phyloP scores from a whole-genome alignment of 2,888 invertebrate genomes.

The Diaphora mendica region DNA sequence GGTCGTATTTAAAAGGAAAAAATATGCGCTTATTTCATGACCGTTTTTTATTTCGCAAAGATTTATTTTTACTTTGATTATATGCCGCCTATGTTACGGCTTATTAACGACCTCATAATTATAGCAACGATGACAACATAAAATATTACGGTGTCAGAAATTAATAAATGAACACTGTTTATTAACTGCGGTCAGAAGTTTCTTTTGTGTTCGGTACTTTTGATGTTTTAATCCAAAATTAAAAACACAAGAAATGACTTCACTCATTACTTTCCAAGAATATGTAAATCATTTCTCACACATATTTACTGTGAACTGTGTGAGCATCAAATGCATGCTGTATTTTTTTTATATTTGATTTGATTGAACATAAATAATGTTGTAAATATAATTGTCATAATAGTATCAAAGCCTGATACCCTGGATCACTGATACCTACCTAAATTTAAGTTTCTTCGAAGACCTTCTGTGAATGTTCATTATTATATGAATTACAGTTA shows the following conservation, averaged over 20 bases:
- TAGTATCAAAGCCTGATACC: not conserved
- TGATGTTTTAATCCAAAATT: slow-evolving; percentile 12
- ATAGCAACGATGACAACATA: slow-evolving; percentile 73
- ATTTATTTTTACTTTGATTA: slow-evolving; percentile 84
- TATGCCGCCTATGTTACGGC: slow-evolving; percentile 76
- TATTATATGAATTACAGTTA: not conserved
- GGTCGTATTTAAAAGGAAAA: slow-evolving; percentile 77
- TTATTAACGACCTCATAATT: slow-evolving; percentile 82
- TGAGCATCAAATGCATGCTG: not conserved
- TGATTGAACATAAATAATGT: not conserved
- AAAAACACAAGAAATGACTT: not conserved
- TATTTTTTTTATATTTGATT: not conserved
- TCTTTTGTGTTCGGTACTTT: slow-evolving; percentile 7
- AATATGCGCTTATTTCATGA: slow-evolving; percentile 81
- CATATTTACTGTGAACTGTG: not conserved
- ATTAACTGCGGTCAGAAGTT: slow-evolving; percentile 30
- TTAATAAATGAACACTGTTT: slow-evolving; percentile 64
- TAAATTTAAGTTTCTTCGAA: not conserved
- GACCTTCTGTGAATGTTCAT: not conserved
- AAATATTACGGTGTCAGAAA: slow-evolving; percentile 69
- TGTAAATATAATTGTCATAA: not conserved
- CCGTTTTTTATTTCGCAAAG: slow-evolving; percentile 79
- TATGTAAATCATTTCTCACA: not conserved
- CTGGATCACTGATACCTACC: not conserved
- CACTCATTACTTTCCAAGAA: not conserved